Evolutionary conservation across 2,888 invertebrate genomes (phyloP), one percentile per base, ranked within the genome.

Genomic region (Encarsia formosa): DNA sequence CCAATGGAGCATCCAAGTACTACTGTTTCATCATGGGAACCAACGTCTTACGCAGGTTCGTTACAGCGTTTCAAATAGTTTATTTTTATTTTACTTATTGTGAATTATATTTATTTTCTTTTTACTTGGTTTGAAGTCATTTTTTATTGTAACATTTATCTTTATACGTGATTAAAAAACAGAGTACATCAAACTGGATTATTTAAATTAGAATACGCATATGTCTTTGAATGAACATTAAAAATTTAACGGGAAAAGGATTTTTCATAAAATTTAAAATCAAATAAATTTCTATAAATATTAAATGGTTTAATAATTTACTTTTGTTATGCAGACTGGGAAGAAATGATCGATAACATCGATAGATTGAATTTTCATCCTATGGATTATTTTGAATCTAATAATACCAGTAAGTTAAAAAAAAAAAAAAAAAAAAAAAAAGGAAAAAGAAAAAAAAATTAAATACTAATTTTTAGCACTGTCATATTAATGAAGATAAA

Each of bases 311-410:
- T n/a, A n/a, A n/a, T n/a, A 24, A 29, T 47, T 61, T 41, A 24
- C 39, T 4, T 49, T 46, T 57, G 37, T 55, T 45, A 48, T 43
- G 1, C 43, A 71, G 71, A 71, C 59, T 71, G 73, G 73, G 72
- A 73, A 59, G 71, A 72, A 59, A 69, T 73, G 69, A 69, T 73
- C 60, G 68, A 72, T 54, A 70, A 71, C 57, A 66, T 70, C 49
- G 57, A 57, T 55, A 65, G 66, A 58, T 60, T 69, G 47, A 70
- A 73, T 58, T 52, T 68, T 20, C 72, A 71, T 58, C 65, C 71
- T 23, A 58, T 70, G 56, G 71, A 71, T 54, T 73, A 73, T 57
- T 68, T 70, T 41, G 71, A 72, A 54, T 61, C 62, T 47, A 67
- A 64, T 62, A 65, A 67, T 47, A 58, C 63, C 43, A 68, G 71